phyloP scores from a whole-genome alignment of 2,797 vertebrate genomes.

The Coendou prehensilis region DNA sequence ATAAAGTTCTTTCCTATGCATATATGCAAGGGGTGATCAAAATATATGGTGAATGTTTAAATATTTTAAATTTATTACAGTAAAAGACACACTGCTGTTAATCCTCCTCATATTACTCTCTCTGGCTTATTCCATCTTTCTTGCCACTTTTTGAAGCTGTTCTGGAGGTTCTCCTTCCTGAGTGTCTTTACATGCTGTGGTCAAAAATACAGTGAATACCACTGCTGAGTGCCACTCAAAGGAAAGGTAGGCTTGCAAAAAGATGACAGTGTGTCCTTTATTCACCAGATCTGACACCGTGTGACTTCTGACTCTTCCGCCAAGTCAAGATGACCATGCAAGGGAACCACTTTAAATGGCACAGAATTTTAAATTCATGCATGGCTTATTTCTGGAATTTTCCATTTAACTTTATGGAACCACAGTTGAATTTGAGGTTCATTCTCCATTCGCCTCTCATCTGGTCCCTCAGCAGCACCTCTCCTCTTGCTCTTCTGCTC shows the following conservation, averaged over 20 bases:
- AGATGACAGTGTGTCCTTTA: background rate
- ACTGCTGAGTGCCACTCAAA: background rate
- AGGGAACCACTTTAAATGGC: background rate
- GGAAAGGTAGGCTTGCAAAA: background rate
- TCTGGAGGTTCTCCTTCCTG: background rate
- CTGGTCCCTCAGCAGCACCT: background rate
- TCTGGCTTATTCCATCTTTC: background rate
- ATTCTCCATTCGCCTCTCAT: background rate
- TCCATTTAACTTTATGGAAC: background rate
- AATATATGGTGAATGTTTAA: background rate
- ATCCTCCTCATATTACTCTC: background rate
- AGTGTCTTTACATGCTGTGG: background rate
- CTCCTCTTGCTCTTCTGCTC: background rate
- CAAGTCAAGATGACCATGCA: background rate
- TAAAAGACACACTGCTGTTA: background rate
- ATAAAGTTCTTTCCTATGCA: background rate
- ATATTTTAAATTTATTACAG: background rate
- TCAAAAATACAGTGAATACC: background rate
- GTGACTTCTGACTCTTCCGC: background rate
- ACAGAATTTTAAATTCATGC: background rate
- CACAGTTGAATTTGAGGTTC: background rate
- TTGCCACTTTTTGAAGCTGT: background rate
- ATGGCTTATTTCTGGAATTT: background rate
- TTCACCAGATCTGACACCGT: background rate
- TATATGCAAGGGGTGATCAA: background rate